Conservation (phyloP, 2,113 vertebrate genomes). For the Ceratotherium simum region DNA sequence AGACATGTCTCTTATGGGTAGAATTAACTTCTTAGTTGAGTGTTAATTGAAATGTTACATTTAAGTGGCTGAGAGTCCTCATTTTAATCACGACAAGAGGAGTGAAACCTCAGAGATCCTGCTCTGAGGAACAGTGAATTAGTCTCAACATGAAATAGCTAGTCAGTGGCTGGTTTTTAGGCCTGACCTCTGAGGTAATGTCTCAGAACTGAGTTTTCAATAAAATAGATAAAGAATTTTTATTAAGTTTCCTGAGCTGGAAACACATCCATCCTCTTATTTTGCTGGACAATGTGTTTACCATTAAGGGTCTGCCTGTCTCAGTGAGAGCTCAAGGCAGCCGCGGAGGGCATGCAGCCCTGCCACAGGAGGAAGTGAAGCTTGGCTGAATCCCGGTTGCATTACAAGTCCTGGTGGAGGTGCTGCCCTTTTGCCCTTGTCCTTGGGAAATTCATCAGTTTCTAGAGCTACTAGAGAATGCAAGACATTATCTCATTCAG, state of each 20-base stretch:
- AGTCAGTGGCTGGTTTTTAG: slow-evolving; percentile 43
- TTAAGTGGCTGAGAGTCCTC: slow-evolving; percentile 12
- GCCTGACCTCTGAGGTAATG: slow-evolving; percentile 82
- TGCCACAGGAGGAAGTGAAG: not conserved
- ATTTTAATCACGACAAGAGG: slow-evolving; percentile 63
- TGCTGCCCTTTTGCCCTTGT: slow-evolving; percentile 58
- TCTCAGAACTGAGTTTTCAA: slow-evolving; percentile 79
- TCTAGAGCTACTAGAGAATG: slow-evolving; percentile 1
- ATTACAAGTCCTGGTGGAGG: slow-evolving; percentile 28
- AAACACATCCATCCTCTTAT: slow-evolving; percentile 74
- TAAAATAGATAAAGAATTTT: slow-evolving; percentile 82
- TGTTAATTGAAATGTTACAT: slow-evolving; percentile 60
- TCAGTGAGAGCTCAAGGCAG: not conserved
- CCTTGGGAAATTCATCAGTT: slow-evolving; percentile 70
- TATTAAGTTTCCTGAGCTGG: slow-evolving; percentile 73
- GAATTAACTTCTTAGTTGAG: slow-evolving; percentile 48
- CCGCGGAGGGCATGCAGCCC: not conserved
- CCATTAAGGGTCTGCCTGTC: not conserved
- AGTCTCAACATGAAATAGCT: slow-evolving; percentile 11
- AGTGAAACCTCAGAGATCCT: not conserved
- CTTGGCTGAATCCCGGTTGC: not conserved
- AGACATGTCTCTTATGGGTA: slow-evolving; percentile 2
- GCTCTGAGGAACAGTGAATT: not conserved
- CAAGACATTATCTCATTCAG: slow-evolving; percentile 76
- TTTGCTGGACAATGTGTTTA: slow-evolving; percentile 60